Conservation (phyloP, 1,140 invertebrate species). For the Hermetia illucens region DNA sequence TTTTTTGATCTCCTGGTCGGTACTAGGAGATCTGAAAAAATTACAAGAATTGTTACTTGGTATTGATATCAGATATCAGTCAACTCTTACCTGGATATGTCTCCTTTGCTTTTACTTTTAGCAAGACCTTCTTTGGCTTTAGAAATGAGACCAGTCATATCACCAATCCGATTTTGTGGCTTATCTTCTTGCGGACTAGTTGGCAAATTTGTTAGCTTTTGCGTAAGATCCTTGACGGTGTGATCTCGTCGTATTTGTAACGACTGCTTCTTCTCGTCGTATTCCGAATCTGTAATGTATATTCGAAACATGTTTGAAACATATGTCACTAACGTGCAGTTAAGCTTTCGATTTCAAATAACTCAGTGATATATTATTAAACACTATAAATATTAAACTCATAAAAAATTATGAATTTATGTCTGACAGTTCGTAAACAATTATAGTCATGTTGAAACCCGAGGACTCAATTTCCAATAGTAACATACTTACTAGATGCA, state of each 20-base stretch:
- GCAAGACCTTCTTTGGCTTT: constrained; percentile 85
- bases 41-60: background rate
- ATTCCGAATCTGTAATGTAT: constrained; percentile 18
- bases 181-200: constrained; percentile 39
- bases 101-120: constrained; percentile 61
- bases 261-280: constrained; percentile 23
- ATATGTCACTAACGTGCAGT: background rate
- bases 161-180: constrained; percentile 45
- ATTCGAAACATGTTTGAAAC: background rate
- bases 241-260: constrained; percentile 49
- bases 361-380: background rate
- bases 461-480: too few species aligned
- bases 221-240: constrained; percentile 74
- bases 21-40: constrained; percentile 27
- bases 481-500: too few species aligned
- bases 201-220: constrained; percentile 58
- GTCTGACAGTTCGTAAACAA: too few species aligned
- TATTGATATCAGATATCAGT: background rate
- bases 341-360: background rate
- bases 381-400: too few species aligned
- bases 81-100: constrained; percentile 23
- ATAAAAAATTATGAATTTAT: too few species aligned
- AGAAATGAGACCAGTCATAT: constrained; percentile 78
- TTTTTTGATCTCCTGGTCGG: constrained; percentile 39
- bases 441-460: too few species aligned